These are phyloP conservation scores for Penaeus vannamei DNA, from an alignment of 1,140 invertebrate genomes.

Conservation along the genomic window DNA sequence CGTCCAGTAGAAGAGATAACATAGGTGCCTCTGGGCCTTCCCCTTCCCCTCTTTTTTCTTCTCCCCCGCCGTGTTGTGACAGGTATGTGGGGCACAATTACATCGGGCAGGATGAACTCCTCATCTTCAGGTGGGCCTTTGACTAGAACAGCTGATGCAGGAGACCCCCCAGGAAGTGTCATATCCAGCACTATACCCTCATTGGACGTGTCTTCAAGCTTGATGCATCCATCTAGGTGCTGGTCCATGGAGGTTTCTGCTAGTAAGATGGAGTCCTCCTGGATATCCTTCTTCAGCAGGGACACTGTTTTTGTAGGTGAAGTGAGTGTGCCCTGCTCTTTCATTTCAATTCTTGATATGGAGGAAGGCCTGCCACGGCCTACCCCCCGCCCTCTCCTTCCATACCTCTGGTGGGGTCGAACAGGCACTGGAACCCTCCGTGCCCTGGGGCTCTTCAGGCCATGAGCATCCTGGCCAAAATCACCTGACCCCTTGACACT, in stretches of 20 bases:
- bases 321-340: slow-evolving; percentile 9
- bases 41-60: slow-evolving; percentile 59
- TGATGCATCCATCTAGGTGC: slow-evolving; percentile 47
- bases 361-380: slow-evolving; percentile 50
- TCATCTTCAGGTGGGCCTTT: slow-evolving; percentile 52
- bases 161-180: slow-evolving; percentile 58
- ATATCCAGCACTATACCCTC: slow-evolving; percentile 59
- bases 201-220: slow-evolving; percentile 42
- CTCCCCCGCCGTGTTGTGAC: slow-evolving; percentile 48
- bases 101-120: slow-evolving; percentile 41
- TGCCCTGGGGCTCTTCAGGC: slow-evolving; percentile 44
- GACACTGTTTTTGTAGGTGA: slow-evolving; percentile 2
- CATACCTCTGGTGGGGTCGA: slow-evolving; percentile 63
- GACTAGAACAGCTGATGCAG: slow-evolving; percentile 58
- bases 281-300: slow-evolving; percentile 37
- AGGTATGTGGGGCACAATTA: background rate
- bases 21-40: slow-evolving; percentile 51
- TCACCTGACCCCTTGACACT: slow-evolving; percentile 60
- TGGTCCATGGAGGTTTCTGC: background rate
- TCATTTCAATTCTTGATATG: slow-evolving; percentile 1
- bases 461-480: background rate
- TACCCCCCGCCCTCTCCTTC: slow-evolving; percentile 43
- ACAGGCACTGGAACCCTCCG: slow-evolving; percentile 61
- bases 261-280: slow-evolving; percentile 18
- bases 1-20: background rate